Evolutionary conservation across 2,888 invertebrate genomes (phyloP).

Genomic region (Quadroppia sp.): DNA sequence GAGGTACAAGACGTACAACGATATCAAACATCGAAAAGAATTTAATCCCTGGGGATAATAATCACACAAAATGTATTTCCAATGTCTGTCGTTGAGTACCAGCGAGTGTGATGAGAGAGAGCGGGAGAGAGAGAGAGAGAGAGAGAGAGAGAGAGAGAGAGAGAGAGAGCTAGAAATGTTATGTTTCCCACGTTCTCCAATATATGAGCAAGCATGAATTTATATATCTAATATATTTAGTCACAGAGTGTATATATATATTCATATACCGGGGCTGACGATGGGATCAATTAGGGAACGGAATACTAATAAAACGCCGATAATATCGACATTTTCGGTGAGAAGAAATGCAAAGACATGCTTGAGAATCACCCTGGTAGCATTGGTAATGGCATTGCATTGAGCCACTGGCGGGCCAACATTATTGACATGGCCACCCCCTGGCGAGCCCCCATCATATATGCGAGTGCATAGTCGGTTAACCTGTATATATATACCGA

Average conservation of each 20-base stretch:
- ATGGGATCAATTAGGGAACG: too few relatives aligned
- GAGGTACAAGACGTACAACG: constrained; percentile 19
- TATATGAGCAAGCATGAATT: constrained; percentile 29
- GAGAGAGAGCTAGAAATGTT: constrained; percentile 21
- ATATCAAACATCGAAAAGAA: constrained; percentile 29
- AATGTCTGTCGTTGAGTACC: constrained; percentile 16
- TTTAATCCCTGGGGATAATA: constrained; percentile 32
- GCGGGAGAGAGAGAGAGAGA: background rate
- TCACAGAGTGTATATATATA: too few relatives aligned
- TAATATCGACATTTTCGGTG: too few relatives aligned
- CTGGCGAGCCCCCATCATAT: background rate
- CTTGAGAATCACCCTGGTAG: too few relatives aligned
- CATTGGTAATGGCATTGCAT: too few relatives aligned
- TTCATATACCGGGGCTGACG: too few relatives aligned
- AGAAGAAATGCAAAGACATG: too few relatives aligned
- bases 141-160: background rate
- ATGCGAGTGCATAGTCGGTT: background rate
- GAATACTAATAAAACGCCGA: too few relatives aligned
- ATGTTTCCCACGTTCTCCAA: constrained; percentile 25
- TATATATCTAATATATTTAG: constrained; percentile 2
- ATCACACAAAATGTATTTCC: constrained; percentile 21
- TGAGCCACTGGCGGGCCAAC: too few relatives aligned
- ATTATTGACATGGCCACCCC: too few relatives aligned
- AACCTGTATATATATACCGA: constrained; percentile 20
- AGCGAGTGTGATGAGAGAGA: too few relatives aligned